These are phyloP conservation scores for Ganaspis brasiliensis DNA, from an alignment of 2,888 invertebrate species.

Conservation along the genomic window DNA sequence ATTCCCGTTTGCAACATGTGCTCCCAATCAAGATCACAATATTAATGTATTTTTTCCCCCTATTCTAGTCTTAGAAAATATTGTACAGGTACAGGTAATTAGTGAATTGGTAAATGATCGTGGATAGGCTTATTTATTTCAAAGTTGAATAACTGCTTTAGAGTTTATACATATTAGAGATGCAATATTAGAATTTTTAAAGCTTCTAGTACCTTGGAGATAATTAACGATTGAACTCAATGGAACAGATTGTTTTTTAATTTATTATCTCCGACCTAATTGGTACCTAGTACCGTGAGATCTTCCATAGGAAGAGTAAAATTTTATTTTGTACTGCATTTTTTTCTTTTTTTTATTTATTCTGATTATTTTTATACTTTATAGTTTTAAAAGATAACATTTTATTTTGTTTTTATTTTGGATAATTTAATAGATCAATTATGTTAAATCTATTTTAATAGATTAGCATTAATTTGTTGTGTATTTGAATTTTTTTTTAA, in stretches of 20 bases:
- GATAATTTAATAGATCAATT: no score
- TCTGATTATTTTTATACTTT: neutral
- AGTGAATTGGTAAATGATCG: constrained; percentile 11
- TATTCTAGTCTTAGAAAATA: constrained; percentile 35
- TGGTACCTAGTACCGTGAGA: neutral
- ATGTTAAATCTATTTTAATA: neutral
- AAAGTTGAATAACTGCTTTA: constrained; percentile 34
- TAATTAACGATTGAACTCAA: neutral
- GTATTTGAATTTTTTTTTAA: neutral
- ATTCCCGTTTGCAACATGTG: constrained; percentile 38
- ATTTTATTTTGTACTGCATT: neutral
- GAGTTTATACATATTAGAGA: constrained; percentile 15
- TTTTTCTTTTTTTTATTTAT: neutral
- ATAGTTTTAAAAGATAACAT: no score
- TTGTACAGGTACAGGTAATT: constrained; percentile 28
- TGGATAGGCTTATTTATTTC: constrained; percentile 15
- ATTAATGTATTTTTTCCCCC: constrained; percentile 10
- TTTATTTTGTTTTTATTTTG: no score
- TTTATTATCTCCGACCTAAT: constrained; percentile 8
- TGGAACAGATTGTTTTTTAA: neutral
- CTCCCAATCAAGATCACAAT: constrained; percentile 22
- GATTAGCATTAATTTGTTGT: neutral
- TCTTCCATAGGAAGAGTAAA: constrained; percentile 36
- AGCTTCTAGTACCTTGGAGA: neutral
- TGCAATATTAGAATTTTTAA: constrained; percentile 8